A percentile compares a stretch with the other conserved stretches of the same genome.
Conservation (phyloP, 2,797 vertebrate genomes). For the Spatula clypeata region DNA sequence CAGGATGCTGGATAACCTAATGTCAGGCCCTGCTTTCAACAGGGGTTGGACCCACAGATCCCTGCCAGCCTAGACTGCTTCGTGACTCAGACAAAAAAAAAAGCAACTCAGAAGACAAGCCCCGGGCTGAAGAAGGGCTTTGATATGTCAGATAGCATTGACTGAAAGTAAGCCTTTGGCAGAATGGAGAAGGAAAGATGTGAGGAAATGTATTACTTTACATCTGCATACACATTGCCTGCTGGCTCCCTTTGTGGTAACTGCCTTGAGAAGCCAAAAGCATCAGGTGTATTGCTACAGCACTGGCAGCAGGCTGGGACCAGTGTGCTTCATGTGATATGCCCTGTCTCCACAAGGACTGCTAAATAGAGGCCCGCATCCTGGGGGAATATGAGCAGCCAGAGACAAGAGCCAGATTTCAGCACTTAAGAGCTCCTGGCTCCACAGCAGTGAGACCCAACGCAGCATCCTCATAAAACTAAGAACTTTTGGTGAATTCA, state of each 20-base stretch:
- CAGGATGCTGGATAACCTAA: neutral
- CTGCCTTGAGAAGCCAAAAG: neutral
- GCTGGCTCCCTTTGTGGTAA: neutral
- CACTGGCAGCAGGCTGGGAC: neutral
- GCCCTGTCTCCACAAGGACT: neutral
- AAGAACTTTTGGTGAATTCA: neutral
- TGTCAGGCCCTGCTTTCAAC: neutral
- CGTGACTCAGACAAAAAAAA: neutral
- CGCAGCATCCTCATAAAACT: neutral
- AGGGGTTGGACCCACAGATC: neutral
- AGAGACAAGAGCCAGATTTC: accelerated
- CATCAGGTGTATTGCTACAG: neutral
- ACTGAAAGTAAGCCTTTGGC: neutral
- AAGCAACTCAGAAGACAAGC: neutral
- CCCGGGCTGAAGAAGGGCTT: neutral
- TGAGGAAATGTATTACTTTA: neutral
- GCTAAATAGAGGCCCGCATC: neutral
- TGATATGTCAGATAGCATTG: neutral
- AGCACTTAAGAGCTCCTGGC: neutral
- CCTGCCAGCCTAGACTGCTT: neutral
- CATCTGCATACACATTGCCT: neutral
- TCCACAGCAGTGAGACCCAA: neutral
- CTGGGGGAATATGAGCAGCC: neutral
- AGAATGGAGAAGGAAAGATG: neutral
- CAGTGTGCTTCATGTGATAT: accelerated